Conservation (phyloP, 2,113 vertebrate genomes). For the Lepisosteus osseus region DNA sequence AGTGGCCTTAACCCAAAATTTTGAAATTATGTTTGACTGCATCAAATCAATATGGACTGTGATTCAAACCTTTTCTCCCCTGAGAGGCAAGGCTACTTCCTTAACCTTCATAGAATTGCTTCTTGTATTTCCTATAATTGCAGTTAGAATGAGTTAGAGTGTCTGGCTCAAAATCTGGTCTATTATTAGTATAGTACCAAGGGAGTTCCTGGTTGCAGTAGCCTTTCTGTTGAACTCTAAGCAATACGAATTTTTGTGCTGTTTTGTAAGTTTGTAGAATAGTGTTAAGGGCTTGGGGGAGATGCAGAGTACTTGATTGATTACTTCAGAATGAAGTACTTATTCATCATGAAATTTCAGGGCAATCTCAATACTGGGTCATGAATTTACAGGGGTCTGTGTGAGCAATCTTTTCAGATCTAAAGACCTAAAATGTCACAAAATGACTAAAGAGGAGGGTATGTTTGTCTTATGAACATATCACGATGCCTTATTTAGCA, state of each 20-base stretch:
- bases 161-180: slow-evolving; percentile 8
- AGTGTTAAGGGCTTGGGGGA: neutral
- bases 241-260: neutral
- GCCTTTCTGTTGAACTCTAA: slow-evolving; percentile 7
- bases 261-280: neutral
- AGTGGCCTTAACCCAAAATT: slow-evolving; percentile 1
- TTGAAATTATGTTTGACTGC: neutral
- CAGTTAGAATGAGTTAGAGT: neutral
- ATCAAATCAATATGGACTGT: slow-evolving; percentile 3
- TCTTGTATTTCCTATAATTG: slow-evolving; percentile 14
- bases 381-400: too few relatives aligned
- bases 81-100: neutral
- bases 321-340: neutral
- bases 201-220: neutral
- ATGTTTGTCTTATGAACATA: too few relatives aligned
- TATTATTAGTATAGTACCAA: slow-evolving; percentile 4
- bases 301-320: neutral
- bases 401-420: too few relatives aligned
- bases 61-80: neutral
- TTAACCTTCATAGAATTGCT: slow-evolving; percentile 2
- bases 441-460: too few relatives aligned
- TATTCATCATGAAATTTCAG: neutral
- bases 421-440: too few relatives aligned
- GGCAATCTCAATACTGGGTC: neutral
- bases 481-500: too few relatives aligned